These are phyloP conservation scores for Zophobas atratus DNA, from an alignment of 1,140 invertebrate genomes.

Conservation along the genomic window DNA sequence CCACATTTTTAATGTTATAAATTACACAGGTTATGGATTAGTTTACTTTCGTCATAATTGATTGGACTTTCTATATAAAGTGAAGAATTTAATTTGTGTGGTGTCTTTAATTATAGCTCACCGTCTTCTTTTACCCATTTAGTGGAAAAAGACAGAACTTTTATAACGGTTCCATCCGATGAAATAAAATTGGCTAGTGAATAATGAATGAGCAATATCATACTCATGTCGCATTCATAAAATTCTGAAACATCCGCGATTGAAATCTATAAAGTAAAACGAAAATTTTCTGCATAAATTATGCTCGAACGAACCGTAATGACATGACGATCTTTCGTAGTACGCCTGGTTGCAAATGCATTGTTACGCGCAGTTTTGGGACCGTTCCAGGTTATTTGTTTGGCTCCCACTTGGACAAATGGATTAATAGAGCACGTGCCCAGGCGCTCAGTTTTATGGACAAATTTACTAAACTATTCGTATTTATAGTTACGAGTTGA, in stretches of 20 bases:
- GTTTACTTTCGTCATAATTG: slow-evolving; percentile 23
- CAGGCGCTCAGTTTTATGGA: background rate
- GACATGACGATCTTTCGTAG: background rate
- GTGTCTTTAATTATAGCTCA: background rate
- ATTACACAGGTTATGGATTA: slow-evolving; percentile 24
- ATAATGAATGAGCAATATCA: slow-evolving; percentile 15
- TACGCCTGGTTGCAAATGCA: background rate
- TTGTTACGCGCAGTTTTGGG: background rate
- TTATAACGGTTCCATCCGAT: slow-evolving; percentile 1
- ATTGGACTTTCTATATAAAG: slow-evolving; percentile 20
- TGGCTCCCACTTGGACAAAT: background rate
- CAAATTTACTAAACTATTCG: background rate
- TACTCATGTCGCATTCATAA: background rate
- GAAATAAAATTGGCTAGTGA: slow-evolving; percentile 7
- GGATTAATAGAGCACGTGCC: background rate
- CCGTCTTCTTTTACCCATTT: background rate
- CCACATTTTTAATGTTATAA: slow-evolving; percentile 21
- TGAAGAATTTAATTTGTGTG: slow-evolving; percentile 9
- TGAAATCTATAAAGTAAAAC: background rate
- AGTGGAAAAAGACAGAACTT: background rate
- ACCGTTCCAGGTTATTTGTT: slow-evolving; percentile 5
- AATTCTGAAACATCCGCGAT: background rate
- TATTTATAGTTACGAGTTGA: background rate
- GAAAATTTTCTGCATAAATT: too few relatives aligned
- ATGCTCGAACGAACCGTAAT: background rate